These are phyloP conservation scores for Podarcis raffonei DNA, from an alignment of 2,113 vertebrate genomes.

Conservation along the genomic window DNA sequence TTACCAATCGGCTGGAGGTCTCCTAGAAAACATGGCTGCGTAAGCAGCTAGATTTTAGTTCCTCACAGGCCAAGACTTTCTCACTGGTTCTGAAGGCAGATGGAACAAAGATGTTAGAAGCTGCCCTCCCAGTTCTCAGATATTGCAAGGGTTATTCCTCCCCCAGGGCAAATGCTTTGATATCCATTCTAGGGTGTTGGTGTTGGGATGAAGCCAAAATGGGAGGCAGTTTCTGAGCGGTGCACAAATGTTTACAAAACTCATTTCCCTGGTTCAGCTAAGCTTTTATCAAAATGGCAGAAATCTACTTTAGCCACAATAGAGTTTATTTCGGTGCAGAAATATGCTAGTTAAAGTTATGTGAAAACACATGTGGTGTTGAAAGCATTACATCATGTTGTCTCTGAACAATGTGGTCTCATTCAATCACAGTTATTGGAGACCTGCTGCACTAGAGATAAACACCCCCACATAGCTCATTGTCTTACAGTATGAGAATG, in stretches of 20 bases:
- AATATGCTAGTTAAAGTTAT: not conserved
- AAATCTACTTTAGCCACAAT: not conserved
- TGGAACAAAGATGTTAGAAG: not conserved
- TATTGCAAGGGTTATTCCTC: not conserved
- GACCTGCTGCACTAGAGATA: not conserved
- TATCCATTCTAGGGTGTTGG: not conserved
- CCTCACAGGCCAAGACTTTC: too few relatives aligned
- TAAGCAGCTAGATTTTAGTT: too few relatives aligned
- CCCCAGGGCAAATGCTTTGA: not conserved
- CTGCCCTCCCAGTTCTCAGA: not conserved
- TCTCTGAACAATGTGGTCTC: not conserved
- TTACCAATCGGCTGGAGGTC: too few relatives aligned
- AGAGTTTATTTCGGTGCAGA: fast-evolving
- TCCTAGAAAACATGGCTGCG: too few relatives aligned
- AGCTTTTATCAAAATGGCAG: not conserved
- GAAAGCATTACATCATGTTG: not conserved
- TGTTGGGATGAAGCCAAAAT: too few relatives aligned
- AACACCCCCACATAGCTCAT: fast-evolving
- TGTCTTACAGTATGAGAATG: fast-evolving
- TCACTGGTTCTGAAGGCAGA: too few relatives aligned
- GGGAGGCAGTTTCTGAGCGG: not conserved
- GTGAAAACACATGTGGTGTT: fast-evolving
- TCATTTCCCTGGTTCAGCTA: not conserved
- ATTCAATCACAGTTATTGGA: not conserved
- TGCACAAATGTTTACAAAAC: not conserved